Evolutionary conservation across 2,888 invertebrate genomes (phyloP).

Genomic region (Eurois occulta): DNA sequence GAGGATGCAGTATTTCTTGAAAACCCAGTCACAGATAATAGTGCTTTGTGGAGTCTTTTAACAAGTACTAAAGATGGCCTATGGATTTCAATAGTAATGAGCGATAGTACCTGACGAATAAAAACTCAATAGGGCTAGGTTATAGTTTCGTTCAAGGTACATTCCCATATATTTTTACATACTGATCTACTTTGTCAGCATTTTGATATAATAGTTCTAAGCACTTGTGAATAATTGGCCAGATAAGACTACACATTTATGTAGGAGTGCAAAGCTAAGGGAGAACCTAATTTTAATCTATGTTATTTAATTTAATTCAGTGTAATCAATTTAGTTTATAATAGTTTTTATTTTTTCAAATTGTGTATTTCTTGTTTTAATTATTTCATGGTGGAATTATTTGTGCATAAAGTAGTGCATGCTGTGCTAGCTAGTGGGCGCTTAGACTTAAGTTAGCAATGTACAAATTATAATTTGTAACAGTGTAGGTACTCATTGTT

Average conservation of each 20-base stretch:
- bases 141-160: not conserved
- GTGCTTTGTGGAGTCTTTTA: no score
- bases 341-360: no score
- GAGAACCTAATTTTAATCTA: no score
- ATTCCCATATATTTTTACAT: not conserved
- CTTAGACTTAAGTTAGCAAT: no score
- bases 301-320: no score
- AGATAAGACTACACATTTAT: not conserved
- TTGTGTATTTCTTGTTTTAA: no score
- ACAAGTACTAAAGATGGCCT: not conserved
- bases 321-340: no score
- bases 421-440: no score
- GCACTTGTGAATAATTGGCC: not conserved
- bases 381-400: no score
- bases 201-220: not conserved
- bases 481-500: no score
- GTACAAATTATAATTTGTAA: no score
- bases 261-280: not conserved
- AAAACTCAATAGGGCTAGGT: not conserved
- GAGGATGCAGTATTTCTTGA: not conserved
- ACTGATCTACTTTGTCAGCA: not conserved
- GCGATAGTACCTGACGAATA: not conserved
- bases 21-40: not conserved
- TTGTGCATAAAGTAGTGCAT: no score
- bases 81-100: not conserved